These are phyloP conservation scores for Drosophila melanogaster DNA, from an alignment of 1,140 invertebrate species.

Conservation along the genomic window DNA sequence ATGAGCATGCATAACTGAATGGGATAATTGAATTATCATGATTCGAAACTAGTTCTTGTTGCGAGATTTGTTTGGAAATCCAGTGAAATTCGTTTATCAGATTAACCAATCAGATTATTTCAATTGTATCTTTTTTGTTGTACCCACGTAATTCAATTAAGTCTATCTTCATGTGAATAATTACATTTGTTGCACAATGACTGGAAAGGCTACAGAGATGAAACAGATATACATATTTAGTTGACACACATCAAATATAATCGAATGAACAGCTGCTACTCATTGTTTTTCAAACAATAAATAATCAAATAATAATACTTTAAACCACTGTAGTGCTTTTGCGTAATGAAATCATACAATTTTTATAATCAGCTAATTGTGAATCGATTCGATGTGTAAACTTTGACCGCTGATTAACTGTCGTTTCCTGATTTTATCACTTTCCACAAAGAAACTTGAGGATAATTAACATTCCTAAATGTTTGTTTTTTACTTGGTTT, in stretches of 20 bases:
- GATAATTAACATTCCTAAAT: not conserved
- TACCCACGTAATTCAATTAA: too few species aligned
- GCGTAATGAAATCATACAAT: not conserved
- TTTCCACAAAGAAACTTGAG: slow-evolving; percentile 10
- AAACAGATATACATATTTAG: not conserved
- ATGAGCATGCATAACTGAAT: not conserved
- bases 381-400: not conserved
- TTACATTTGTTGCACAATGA: too few species aligned
- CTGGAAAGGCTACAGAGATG: not conserved
- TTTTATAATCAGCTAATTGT: not conserved
- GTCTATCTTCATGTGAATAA: too few species aligned
- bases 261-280: not conserved
- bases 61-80: not conserved
- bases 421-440: slow-evolving; percentile 15
- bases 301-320: not conserved
- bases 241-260: not conserved
- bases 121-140: too few species aligned
- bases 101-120: too few species aligned
- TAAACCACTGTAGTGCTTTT: not conserved
- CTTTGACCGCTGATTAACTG: slow-evolving; percentile 19
- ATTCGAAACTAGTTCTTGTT: not conserved
- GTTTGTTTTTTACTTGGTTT: not conserved
- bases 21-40: not conserved
- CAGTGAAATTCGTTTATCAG: not conserved
- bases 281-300: not conserved